Percentiles rank a stretch among this genome's conserved stretches.
phyloP scores from a whole-genome alignment of 2,797 vertebrate species.

The Spheniscus humboldti region DNA sequence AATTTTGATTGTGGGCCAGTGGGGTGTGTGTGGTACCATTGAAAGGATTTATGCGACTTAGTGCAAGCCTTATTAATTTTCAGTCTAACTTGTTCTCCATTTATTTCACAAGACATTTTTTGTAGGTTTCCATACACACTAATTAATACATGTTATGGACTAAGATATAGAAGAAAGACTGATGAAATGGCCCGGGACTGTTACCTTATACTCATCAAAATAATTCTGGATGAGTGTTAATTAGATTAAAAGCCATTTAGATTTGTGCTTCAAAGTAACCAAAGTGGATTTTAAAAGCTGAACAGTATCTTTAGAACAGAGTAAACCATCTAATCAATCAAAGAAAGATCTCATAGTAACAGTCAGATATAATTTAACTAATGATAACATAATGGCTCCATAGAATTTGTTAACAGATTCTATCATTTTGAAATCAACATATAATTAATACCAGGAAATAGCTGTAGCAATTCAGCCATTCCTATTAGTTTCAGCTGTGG shows the following conservation, averaged over 20 bases:
- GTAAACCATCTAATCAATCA: not conserved
- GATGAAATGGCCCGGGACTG: not conserved
- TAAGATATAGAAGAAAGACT: not conserved
- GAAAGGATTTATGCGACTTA: not conserved
- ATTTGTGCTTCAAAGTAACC: not conserved
- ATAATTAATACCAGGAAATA: not conserved
- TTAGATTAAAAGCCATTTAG: not conserved
- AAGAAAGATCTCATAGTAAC: not conserved
- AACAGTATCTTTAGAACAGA: not conserved
- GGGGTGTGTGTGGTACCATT: not conserved
- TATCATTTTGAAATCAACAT: not conserved
- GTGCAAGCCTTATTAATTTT: not conserved
- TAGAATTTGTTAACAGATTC: not conserved
- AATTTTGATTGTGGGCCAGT: not conserved
- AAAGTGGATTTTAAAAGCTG: not conserved
- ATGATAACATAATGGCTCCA: not conserved
- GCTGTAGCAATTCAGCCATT: not conserved
- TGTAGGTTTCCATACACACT: not conserved
- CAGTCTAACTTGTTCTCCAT: not conserved
- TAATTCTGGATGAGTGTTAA: not conserved
- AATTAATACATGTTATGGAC: not conserved
- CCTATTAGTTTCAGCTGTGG: not conserved
- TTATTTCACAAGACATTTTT: not conserved
- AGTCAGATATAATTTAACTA: not conserved
- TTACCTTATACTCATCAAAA: not conserved